Conservation (phyloP, 2,797 vertebrate genomes). For the Characodon lateralis region DNA sequence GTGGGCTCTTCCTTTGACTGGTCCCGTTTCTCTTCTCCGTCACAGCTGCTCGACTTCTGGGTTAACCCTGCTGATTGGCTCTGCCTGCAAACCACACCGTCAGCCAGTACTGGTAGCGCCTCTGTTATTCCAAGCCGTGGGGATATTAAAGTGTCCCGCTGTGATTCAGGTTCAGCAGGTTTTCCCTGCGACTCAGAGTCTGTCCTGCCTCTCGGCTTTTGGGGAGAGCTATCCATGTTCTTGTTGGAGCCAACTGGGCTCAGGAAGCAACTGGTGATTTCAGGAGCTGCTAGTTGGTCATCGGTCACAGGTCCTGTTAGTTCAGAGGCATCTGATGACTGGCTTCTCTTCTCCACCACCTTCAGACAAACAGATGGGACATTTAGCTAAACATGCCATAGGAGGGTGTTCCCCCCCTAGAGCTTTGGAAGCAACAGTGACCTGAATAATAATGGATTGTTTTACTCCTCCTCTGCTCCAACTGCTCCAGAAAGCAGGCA, state of each 20-base stretch:
- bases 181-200: constrained; percentile 38
- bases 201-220: constrained; percentile 31
- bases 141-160: constrained; percentile 30
- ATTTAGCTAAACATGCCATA: background rate
- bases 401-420: background rate
- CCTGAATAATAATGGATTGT: background rate
- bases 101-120: background rate
- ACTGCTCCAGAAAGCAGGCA: background rate
- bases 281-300: constrained; percentile 31
- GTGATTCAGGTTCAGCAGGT: constrained; percentile 30
- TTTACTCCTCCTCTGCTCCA: background rate
- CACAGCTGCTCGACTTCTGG: constrained; percentile 31
- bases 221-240: constrained; percentile 13
- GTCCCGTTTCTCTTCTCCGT: constrained; percentile 83
- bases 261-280: constrained; percentile 26
- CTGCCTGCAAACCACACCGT: constrained; percentile 14
- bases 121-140: constrained; percentile 38
- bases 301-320: constrained; percentile 21
- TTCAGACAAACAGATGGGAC: constrained; percentile 28
- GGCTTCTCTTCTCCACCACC: constrained; percentile 51
- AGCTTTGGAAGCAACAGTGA: background rate
- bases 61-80: background rate
- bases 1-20: constrained; percentile 85
- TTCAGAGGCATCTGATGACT: constrained; percentile 34
- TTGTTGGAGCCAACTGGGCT: constrained; percentile 22